Evolutionary conservation across 1,140 invertebrate genomes (phyloP), one percentile per base, ranked within the genome.

Genomic region (Scaptomyza hsui): DNA sequence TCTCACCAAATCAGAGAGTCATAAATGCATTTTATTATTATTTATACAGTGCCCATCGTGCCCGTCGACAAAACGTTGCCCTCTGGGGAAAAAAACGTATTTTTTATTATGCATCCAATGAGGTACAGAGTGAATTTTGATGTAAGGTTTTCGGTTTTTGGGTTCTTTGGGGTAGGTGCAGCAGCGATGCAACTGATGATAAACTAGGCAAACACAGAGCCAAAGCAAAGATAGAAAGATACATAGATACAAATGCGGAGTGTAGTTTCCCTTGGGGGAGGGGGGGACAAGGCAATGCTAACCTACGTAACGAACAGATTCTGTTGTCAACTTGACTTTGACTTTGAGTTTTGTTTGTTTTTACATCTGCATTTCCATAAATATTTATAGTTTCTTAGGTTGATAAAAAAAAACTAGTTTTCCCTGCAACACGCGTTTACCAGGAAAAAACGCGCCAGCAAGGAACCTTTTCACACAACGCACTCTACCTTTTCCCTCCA

Each of bases 341-440:
- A 75, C 72, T 77, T 56, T 29, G 26, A 29, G 26, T 29, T 63
- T 47, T 64, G 56, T 74, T 45, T 77, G 41, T 47, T 64, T 74
- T 64, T 41, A 9, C 12, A 44, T 18, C 26, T 44, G 60, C 76
- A 72, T 83, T 85, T 83, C 41, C 63, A 85, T 80, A 85, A 86
- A 86, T 85, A 80, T 86, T 80, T 85, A 77, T 86, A 80, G 56
- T 21, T 45, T 45, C 12, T n/a, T 10, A n/a, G 18, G 49, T 56
- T 67, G 77, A 86, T 80, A 86, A 85, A 85, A 85, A 85, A 85
- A 85, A 85, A 85, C 82, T 42, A 81, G 81, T 86, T 86, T 72
- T 72, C 39, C 42, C 47, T 39, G 47, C 39, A 19, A 21, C 81
- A 86, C 82, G 81, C 78, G 81, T 78, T 86, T 86, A 86, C 81